Evolutionary conservation across 2,888 invertebrate species (phyloP).

Genomic region (Ecdyonurus torrentis): DNA sequence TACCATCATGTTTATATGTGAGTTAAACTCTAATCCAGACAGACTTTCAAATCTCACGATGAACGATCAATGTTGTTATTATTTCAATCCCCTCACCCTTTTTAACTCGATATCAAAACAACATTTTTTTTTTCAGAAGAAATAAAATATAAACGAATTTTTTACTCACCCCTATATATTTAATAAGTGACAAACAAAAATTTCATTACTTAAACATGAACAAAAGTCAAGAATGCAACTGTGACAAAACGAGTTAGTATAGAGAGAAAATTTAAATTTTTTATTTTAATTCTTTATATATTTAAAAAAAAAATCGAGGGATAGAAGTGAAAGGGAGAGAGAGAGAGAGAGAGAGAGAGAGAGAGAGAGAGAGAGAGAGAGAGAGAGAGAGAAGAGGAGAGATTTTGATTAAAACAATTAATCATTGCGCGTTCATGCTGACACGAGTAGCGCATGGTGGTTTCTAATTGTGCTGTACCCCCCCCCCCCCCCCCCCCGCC

Average conservation of each 20-base stretch:
- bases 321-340: not conserved
- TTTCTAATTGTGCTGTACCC: not conserved
- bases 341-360: not conserved
- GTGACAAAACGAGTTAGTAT: not conserved
- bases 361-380: no score
- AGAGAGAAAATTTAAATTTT: not conserved
- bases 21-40: no score
- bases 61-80: no score
- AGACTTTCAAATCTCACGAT: no score
- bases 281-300: not conserved
- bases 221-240: not conserved
- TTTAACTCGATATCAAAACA: no score
- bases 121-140: no score
- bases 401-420: slow-evolving; percentile 19
- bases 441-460: slow-evolving; percentile 4
- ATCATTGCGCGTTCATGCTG: slow-evolving; percentile 13
- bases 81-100: no score
- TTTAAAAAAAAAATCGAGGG: not conserved
- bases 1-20: no score
- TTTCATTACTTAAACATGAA: not conserved
- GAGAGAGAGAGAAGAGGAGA: not conserved
- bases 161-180: no score
- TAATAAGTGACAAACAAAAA: no score
- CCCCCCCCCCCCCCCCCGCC: not conserved
- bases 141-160: no score